These are phyloP conservation scores for Platerodrilus igneus DNA, from an alignment of 2,888 invertebrate genomes.

Conservation along the genomic window DNA sequence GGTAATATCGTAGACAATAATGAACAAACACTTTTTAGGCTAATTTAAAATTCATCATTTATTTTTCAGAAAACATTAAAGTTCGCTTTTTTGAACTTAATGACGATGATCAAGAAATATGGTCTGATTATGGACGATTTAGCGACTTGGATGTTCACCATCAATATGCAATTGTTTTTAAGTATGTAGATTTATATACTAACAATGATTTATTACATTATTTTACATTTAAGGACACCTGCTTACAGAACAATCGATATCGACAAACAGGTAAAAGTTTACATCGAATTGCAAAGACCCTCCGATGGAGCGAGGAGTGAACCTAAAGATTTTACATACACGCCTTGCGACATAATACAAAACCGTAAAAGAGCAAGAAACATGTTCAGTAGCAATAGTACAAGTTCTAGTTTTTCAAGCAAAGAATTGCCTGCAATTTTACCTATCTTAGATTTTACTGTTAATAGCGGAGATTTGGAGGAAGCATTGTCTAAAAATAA, in stretches of 20 bases:
- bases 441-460: slow-evolving; percentile 17
- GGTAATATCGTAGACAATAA: too few relatives aligned
- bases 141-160: slow-evolving; percentile 84
- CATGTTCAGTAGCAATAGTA: slow-evolving; percentile 22
- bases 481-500: slow-evolving; percentile 26
- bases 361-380: slow-evolving; percentile 23
- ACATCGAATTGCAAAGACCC: slow-evolving; percentile 71
- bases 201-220: too few relatives aligned
- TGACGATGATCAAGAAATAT: slow-evolving; percentile 62
- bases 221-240: too few relatives aligned
- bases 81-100: slow-evolving; percentile 75
- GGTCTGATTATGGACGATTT: slow-evolving; percentile 70
- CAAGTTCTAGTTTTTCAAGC: slow-evolving; percentile 29
- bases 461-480: slow-evolving; percentile 36
- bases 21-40: too few relatives aligned
- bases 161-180: slow-evolving; percentile 81
- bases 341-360: slow-evolving; percentile 45
- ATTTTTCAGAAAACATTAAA: slow-evolving; percentile 72
- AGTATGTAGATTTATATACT: slow-evolving; percentile 48
- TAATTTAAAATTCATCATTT: too few relatives aligned
- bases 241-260: slow-evolving; percentile 65
- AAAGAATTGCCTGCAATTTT: slow-evolving; percentile 35
- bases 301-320: slow-evolving; percentile 66
- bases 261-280: slow-evolving; percentile 60
- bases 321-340: slow-evolving; percentile 63